Conservation (phyloP, 2,888 invertebrate genomes). For the Catocala nupta region DNA sequence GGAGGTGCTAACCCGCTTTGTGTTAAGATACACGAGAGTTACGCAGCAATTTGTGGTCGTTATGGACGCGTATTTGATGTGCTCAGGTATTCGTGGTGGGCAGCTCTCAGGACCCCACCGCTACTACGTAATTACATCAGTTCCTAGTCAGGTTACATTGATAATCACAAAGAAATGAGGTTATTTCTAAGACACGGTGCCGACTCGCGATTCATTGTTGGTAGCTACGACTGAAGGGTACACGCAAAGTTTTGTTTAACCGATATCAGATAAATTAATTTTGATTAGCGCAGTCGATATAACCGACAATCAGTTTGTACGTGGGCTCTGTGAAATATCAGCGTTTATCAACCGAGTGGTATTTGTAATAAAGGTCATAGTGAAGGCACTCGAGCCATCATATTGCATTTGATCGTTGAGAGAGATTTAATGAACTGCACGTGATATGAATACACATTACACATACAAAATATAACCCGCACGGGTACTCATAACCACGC, state of each 20-base stretch:
- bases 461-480: not conserved
- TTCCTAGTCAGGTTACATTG: slow-evolving; percentile 33
- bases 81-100: slow-evolving; percentile 61
- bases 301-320: slow-evolving; percentile 52
- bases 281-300: slow-evolving; percentile 62
- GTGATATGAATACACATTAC: slow-evolving; percentile 12
- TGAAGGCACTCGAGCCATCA: slow-evolving; percentile 21
- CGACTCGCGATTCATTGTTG: slow-evolving; percentile 18
- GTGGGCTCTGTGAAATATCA: slow-evolving; percentile 41
- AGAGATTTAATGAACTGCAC: slow-evolving; percentile 30
- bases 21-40: slow-evolving; percentile 59
- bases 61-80: slow-evolving; percentile 67
- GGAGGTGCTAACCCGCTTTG: slow-evolving; percentile 60
- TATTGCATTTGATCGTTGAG: slow-evolving; percentile 21
- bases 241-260: slow-evolving; percentile 46
- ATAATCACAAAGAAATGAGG: slow-evolving; percentile 33
- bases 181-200: slow-evolving; percentile 21
- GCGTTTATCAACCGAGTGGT: slow-evolving; percentile 41
- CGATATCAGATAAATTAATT: slow-evolving; percentile 62
- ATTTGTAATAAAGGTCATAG: slow-evolving; percentile 55
- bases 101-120: slow-evolving; percentile 33
- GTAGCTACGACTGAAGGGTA: slow-evolving; percentile 26
- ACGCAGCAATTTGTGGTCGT: slow-evolving; percentile 69
- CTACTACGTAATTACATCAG: slow-evolving; percentile 14
- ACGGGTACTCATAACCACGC: not conserved